Evolutionary conservation across 2,113 vertebrate species (phyloP), one percentile per base, ranked within the genome.

Genomic region (Tetraodon nigroviridis): DNA sequence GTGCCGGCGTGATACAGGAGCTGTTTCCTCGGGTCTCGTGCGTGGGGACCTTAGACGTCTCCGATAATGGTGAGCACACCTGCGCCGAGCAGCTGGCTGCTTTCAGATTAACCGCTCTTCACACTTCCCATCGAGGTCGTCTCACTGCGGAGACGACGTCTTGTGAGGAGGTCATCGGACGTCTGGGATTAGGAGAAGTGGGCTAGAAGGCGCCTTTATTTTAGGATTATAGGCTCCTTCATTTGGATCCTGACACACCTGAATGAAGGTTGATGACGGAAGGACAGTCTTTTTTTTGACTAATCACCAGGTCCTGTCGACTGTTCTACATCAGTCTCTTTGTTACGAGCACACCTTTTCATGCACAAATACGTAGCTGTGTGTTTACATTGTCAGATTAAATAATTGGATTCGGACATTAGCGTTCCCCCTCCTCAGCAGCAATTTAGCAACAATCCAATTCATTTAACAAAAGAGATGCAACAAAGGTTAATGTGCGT

Each of bases 1-100:
- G 93, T 67, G 92, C 93, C 13, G 92, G 90, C 13, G 91, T 93
- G 67, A 90, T 95, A 70, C 92, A 94, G 81, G 93, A 95, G 67
- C 90, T 93, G 57, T 89, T 95, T 70, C 90, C 90, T 40, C 85
- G 92, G 12, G 90, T 94, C 58, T 90, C 89, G 8, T 92, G 92
- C 37, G 84, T 95, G 63, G 91, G 89, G 65, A 93, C 93, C 59
- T 87, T 95, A 29, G 93, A 95, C 78, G 88, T 95, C 61, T 94
- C 94, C 0, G 94, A 95, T 79, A 95, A 95, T 5, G 93, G 94
- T 95, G 90, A 82, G 47, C 41, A 47, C 18, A 1, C 18, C 4
- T 11, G 13, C 20, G 19, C 49, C 27, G 6, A 27, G n/a, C 5
- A 8, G 18, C 37, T 56, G 22, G 22, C 21, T 22, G 21, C 53